Evolutionary conservation across 2,888 invertebrate species (phyloP).

Genomic region (Platycheirus rosarum): DNA sequence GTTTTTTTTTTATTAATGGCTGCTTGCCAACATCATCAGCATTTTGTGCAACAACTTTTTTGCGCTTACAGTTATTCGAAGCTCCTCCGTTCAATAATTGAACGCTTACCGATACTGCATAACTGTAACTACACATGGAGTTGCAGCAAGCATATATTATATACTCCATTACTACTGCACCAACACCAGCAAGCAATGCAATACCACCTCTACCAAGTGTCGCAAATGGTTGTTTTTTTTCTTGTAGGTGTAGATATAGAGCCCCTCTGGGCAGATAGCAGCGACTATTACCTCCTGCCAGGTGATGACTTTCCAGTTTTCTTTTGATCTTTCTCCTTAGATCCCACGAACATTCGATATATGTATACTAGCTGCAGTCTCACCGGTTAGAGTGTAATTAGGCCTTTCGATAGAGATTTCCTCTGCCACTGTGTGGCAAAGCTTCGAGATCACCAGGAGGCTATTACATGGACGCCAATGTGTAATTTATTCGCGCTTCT

Average conservation of each 20-base stretch:
- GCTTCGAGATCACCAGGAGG: constrained; percentile 38
- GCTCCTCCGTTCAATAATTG: constrained; percentile 54
- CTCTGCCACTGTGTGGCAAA: constrained; percentile 54
- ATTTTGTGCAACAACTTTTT: constrained; percentile 22
- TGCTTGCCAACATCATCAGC: constrained; percentile 46
- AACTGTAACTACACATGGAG: constrained; percentile 52
- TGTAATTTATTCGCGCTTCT: constrained; percentile 72
- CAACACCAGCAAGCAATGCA: constrained; percentile 38
- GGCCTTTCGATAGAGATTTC: constrained; percentile 52
- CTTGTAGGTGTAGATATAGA: no score
- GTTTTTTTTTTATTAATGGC: constrained; percentile 53
- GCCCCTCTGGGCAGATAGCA: constrained; percentile 44
- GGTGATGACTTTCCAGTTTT: constrained; percentile 58
- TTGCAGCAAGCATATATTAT: constrained; percentile 2
- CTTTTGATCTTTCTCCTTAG: constrained; percentile 47
- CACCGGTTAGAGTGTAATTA: constrained; percentile 60
- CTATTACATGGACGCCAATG: constrained; percentile 70
- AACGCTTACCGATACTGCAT: constrained; percentile 50
- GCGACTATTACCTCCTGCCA: constrained; percentile 46
- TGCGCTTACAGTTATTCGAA: constrained; percentile 31
- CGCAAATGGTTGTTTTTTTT: constrained; percentile 35
- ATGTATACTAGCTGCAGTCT: constrained; percentile 36
- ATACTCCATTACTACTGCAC: constrained; percentile 4
- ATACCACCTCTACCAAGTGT: constrained; percentile 58
- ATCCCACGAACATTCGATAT: constrained; percentile 49